Conservation (phyloP, 2,888 invertebrate species). For the Pristionchus arcanus region DNA sequence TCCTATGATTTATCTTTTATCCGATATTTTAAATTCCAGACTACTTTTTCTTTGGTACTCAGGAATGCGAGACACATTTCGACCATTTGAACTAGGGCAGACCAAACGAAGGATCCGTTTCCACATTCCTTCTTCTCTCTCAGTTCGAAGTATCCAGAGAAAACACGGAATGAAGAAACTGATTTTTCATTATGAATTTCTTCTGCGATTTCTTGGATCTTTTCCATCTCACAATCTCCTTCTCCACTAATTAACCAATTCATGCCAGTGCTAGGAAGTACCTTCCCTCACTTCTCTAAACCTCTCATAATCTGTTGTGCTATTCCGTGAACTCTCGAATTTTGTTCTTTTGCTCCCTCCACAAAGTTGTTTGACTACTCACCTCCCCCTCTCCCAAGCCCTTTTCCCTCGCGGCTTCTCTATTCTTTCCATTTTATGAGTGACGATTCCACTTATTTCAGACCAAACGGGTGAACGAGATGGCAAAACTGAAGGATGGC, state of each 20-base stretch:
- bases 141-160: too few relatives aligned
- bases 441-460: background rate
- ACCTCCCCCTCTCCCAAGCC: background rate
- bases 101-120: background rate
- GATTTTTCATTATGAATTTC: too few relatives aligned
- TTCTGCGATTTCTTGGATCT: background rate
- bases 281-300: constrained; percentile 14
- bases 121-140: too few relatives aligned
- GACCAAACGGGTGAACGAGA: background rate
- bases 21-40: too few relatives aligned
- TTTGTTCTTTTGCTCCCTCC: constrained; percentile 8
- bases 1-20: too few relatives aligned
- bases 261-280: background rate
- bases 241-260: background rate
- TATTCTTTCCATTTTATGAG: background rate
- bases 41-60: too few relatives aligned
- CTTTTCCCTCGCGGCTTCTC: constrained; percentile 1
- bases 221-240: background rate
- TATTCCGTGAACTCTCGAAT: background rate
- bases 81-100: background rate
- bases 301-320: background rate
- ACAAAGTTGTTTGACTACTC: background rate
- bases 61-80: too few relatives aligned
- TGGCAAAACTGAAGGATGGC: background rate
- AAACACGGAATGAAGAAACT: background rate